These are phyloP conservation scores for Prenolepis imparis DNA, from an alignment of 2,888 invertebrate species.

Conservation along the genomic window DNA sequence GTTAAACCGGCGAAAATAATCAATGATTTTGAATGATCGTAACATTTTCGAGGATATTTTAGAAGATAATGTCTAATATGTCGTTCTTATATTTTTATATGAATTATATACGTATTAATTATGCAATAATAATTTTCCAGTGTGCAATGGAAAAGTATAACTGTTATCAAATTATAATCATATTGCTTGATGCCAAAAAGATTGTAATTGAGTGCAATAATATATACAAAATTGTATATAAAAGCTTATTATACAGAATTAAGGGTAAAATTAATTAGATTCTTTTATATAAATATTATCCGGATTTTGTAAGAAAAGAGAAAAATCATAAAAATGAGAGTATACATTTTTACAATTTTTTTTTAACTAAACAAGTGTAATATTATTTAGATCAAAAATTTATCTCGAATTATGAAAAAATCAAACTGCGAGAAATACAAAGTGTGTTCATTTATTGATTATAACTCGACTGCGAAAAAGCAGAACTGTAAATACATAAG, in stretches of 20 bases:
- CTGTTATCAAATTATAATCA: not conserved
- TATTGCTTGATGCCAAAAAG: not conserved
- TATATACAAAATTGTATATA: not conserved
- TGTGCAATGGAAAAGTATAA: not conserved
- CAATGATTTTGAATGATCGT: slow-evolving; percentile 11
- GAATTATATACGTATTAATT: not conserved
- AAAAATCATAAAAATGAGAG: not conserved
- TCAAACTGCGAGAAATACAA: not conserved
- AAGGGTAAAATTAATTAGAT: not conserved
- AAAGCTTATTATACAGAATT: not conserved
- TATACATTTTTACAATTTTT: not conserved
- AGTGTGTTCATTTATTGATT: slow-evolving; percentile 10
- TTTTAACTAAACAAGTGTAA: not conserved
- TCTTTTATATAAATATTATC: not conserved
- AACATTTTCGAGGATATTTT: not conserved
- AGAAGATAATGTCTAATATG: not conserved
- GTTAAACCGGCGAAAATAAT: slow-evolving; percentile 85
- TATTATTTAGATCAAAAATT: not conserved
- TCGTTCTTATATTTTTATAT: slow-evolving; percentile 1
- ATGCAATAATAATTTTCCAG: not conserved
- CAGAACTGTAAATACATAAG: not conserved
- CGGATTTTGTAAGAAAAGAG: not conserved
- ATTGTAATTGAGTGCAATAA: slow-evolving; percentile 1
- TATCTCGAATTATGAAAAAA: not conserved
- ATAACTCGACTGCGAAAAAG: not conserved